Evolutionary conservation across 2,113 vertebrate species (phyloP).

Genomic region (Spilogale gracilis): DNA sequence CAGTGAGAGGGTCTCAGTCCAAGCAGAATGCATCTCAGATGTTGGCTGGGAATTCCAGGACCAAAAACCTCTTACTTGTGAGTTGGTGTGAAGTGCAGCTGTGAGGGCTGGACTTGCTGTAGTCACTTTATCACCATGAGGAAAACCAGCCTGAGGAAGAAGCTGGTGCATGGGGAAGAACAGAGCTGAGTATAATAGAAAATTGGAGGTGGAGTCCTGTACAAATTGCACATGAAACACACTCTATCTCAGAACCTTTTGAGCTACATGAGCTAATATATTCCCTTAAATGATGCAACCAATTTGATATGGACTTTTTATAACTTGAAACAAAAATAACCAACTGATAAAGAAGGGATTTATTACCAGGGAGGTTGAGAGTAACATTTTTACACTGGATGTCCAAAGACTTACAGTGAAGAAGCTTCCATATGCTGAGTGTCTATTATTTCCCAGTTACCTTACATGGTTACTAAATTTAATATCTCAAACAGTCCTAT

Average conservation of each 20-base stretch:
- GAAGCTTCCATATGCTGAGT: background rate
- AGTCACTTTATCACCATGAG: background rate
- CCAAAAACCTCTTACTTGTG: background rate
- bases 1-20: background rate
- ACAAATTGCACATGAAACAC: background rate
- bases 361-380: background rate
- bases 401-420: background rate
- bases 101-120: background rate
- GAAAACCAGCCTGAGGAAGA: background rate
- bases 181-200: background rate
- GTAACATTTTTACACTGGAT: background rate
- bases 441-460: background rate
- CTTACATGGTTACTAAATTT: background rate
- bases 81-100: background rate
- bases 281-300: background rate
- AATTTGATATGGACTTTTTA: background rate
- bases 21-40: background rate
- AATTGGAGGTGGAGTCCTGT: background rate
- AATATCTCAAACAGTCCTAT: background rate
- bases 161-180: background rate
- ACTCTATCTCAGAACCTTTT: background rate
- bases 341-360: background rate
- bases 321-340: conserved; percentile 1
- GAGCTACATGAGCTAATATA: background rate
- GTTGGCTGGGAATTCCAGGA: background rate